Evolutionary conservation across 2,888 invertebrate genomes (phyloP).

Genomic region (Diaperis boleti): DNA sequence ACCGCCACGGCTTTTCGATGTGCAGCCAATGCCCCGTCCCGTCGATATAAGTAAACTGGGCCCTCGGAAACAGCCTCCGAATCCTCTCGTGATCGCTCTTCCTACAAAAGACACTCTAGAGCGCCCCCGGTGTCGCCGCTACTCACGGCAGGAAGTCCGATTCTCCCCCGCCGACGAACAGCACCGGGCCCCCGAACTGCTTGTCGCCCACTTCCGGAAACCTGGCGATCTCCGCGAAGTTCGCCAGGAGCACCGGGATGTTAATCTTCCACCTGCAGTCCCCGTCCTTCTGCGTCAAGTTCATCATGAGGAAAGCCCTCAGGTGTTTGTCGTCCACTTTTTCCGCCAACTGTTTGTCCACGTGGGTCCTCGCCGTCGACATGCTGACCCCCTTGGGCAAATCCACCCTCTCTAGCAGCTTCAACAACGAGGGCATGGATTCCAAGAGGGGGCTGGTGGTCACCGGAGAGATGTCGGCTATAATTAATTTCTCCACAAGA

Average conservation of each 20-base stretch:
- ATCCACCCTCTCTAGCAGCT: constrained; percentile 73
- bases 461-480: constrained; percentile 81
- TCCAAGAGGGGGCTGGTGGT: constrained; percentile 72
- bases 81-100: constrained; percentile 73
- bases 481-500: constrained; percentile 74
- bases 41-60: constrained; percentile 77
- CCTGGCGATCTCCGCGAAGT: constrained; percentile 73
- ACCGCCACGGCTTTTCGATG: constrained; percentile 87
- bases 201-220: constrained; percentile 71
- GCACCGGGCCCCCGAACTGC: constrained; percentile 72
- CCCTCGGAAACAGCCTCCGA: constrained; percentile 78
- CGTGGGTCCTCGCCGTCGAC: constrained; percentile 76
- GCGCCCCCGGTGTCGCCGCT: neutral
- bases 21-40: constrained; percentile 96
- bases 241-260: constrained; percentile 76
- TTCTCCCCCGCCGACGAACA: constrained; percentile 88
- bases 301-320: constrained; percentile 86
- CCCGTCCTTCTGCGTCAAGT: constrained; percentile 72
- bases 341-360: constrained; percentile 74
- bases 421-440: constrained; percentile 75
- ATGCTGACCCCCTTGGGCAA: constrained; percentile 75
- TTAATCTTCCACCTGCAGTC: constrained; percentile 85
- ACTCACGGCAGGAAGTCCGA: constrained; percentile 84
- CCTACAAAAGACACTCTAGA: constrained; percentile 56
- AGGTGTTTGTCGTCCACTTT: constrained; percentile 72